A percentile compares a stretch with the other conserved stretches of the same genome.
Evolutionary conservation across 2,797 vertebrate species (phyloP).

Genomic region (Triplophysa yarkandensis): DNA sequence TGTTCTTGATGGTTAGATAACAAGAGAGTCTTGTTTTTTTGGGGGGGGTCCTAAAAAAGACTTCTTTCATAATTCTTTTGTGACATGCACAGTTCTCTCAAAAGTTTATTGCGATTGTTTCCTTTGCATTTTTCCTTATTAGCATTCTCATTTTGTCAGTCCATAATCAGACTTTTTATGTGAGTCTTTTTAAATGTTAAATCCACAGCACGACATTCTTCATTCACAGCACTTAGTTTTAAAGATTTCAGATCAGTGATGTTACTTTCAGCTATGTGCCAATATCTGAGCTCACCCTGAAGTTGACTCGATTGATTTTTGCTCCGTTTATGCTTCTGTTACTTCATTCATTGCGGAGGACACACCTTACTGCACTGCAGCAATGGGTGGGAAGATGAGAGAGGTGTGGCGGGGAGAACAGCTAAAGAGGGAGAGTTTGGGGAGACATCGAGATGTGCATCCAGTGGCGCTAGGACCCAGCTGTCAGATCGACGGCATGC

Average conservation of each 20-base stretch:
- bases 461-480: slow-evolving; percentile 72
- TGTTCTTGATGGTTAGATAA: slow-evolving; percentile 62
- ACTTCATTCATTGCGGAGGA: slow-evolving; percentile 59
- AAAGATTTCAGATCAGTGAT: not conserved
- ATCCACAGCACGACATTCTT: not conserved
- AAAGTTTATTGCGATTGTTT: not conserved
- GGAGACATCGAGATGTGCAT: slow-evolving; percentile 57
- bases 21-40: slow-evolving; percentile 62
- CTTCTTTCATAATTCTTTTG: not conserved
- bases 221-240: not conserved
- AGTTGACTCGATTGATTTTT: slow-evolving; percentile 12
- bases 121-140: not conserved
- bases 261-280: not conserved
- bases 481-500: slow-evolving; percentile 64
- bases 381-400: slow-evolving; percentile 71
- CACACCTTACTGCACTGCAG: slow-evolving; percentile 76
- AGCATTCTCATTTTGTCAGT: not conserved
- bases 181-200: not conserved
- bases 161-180: too few relatives aligned
- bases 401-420: slow-evolving; percentile 64
- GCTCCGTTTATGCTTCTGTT: slow-evolving; percentile 42
- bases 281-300: not conserved
- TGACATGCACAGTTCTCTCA: not conserved
- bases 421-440: slow-evolving; percentile 48
- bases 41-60: too few relatives aligned